Base-by-base conservation (phyloP, 2,888 invertebrate genomes). In the Orchestes rusci region DNA sequence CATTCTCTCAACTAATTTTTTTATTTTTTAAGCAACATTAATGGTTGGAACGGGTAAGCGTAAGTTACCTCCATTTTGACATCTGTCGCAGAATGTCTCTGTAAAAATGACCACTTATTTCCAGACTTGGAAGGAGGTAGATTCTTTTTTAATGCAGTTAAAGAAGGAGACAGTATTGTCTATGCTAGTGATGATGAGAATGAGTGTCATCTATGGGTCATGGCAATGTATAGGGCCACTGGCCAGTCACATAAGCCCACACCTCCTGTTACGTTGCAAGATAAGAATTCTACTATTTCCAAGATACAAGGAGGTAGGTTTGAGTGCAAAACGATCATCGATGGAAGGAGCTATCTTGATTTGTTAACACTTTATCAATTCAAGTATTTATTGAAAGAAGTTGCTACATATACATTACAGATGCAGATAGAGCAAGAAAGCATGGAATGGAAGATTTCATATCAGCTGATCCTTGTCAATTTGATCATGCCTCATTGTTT, bases 361-460 rank as follows among this genome's bases (percentile, higher is more conserved):
- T n/a, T n/a, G n/a, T n/a, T n/a, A 23, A 23, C 23, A 5, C 10
- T 10, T 23, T 23, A 23, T 7, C 10, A 10, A 10, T 10, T 23
- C 10, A 23, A 7, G 5, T 7, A 23, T 23, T 23, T 23, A 7
- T 23, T 10, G 23, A 10, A 23, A 23, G 5, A 23, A 23, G 10
- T 23, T 23, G n/a, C n/a, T n/a, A n/a, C n/a, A n/a, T n/a, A n/a
- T n/a, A 18, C 13, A 12, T 66, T 69, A 18, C 66, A 87, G 92
- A 92, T 72, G 88, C 91, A 35, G 94, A 95, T 65, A 83, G 94
- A 66, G 97, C 97, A 23, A 79, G 92, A 44, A 99, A 99, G 67
- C 97, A 97, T 66, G 97, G 99, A 33, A 93, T 99, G 91, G 99
- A 99, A 66, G 97, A 99, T 71, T 96, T 90, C 68, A 97, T 99